These are phyloP conservation scores for Rhincodon typus DNA, from an alignment of 2,797 vertebrate species.

Conservation along the genomic window DNA sequence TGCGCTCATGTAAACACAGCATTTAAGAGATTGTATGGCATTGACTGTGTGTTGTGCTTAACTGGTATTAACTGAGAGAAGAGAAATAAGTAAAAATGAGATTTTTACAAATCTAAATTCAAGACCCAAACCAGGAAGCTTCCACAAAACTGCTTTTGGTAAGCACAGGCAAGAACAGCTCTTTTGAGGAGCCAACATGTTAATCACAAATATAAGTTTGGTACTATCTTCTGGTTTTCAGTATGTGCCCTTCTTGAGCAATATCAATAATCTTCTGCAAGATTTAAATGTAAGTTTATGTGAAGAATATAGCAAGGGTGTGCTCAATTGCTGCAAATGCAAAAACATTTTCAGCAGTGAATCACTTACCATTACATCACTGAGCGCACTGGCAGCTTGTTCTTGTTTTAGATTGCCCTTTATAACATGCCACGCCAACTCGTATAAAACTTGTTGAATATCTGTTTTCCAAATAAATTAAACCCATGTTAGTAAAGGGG, in stretches of 20 bases:
- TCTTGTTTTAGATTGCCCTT: constrained; percentile 91
- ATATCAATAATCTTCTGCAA: not conserved
- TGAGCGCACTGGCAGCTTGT: constrained; percentile 76
- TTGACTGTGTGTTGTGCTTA: not conserved
- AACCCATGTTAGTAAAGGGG: constrained; percentile 38
- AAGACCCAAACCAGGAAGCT: not conserved
- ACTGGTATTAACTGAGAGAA: not conserved
- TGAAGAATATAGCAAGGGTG: not conserved
- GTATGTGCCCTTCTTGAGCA: not conserved
- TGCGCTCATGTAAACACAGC: not conserved
- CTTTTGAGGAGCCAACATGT: not conserved
- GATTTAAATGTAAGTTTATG: not conserved
- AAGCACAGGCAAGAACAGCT: not conserved
- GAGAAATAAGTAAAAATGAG: not conserved
- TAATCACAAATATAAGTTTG: not conserved
- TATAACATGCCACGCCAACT: constrained; percentile 85
- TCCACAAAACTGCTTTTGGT: not conserved
- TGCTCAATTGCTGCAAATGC: constrained; percentile 43
- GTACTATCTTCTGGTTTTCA: not conserved
- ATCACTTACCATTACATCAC: constrained; percentile 81
- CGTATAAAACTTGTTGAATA: constrained; percentile 84
- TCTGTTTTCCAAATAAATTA: constrained; percentile 59
- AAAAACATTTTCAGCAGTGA: constrained; percentile 38
- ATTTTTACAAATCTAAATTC: not conserved
- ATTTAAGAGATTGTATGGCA: no score